Base-by-base conservation (phyloP, 2,113 vertebrate species). In the Forbesichthys agassizii region DNA sequence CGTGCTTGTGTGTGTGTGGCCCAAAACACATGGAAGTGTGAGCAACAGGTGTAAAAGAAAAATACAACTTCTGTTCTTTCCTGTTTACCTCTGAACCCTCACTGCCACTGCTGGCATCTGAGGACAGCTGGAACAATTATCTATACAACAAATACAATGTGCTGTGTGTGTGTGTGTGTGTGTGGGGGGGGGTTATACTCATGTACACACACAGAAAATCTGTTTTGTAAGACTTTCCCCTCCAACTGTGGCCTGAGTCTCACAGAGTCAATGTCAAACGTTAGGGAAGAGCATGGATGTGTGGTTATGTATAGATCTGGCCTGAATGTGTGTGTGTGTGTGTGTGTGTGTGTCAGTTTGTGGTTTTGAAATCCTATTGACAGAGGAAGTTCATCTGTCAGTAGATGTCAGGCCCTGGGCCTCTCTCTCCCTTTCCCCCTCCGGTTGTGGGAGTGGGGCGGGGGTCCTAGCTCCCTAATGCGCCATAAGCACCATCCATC, bases 381-480 rank as follows among this genome's bases (percentile, higher is more conserved):
- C 69, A 75, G 81, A 81, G 86, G 87, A 87, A 91, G 70, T 70
- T 87, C 82, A 82, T 86, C 88, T 89, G 88, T 86, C 88, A 76
- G 77, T 71, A 75, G 72, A 48, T 74, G 74, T 85, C 82, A 82
- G 71, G 33, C 66, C 1, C 67, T 64, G 14, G 53, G 13, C 11
- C 13, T 61, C 60, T 48, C 49, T 47, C 16, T 54, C 49, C 42
- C 20, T 51, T 10, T 48, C 60, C 18, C 8, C 27, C 9, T 69
- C 57, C 33, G 47, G 33, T 63, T 61, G 64, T 62, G 67, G 66
- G 58, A 54, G 65, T 65, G 70, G 62, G 59, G 67, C 66, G 55
- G 55, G 65, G 67, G 70, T 68, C 52, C 62, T 47, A 6, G 42
- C 57, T 71, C 62, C 60, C 63, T 69, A 74, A 49, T 20, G 79